Base-by-base conservation (phyloP, 2,888 invertebrate genomes). In the Helicoverpa assulta region DNA sequence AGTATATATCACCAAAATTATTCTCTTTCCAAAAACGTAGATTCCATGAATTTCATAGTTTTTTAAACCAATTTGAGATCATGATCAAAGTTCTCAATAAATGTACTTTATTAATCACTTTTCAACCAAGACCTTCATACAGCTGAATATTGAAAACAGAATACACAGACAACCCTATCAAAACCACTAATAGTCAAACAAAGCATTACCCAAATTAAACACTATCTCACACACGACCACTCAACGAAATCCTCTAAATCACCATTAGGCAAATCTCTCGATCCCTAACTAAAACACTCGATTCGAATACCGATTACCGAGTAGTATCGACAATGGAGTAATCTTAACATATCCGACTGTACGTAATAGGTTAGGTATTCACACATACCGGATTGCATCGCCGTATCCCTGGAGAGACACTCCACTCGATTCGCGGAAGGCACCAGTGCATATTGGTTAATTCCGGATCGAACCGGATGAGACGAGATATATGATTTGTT, bases 311-410 rank as follows among this genome's bases (percentile, higher is more conserved):
- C 67, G 56, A 40, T 40, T 40, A 40, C 40, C 40, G 50, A 14
- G 1, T 40, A 43, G 33, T 50, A 70, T 67, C 61, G 54, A 67
- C 69, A 72, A 68, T 69, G 59, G 70, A 72, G 63, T 74, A 65
- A 72, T 63, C 71, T 60, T 72, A 70, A 69, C 75, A 67, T 69
- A 73, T 72, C 57, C 55, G 52, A 50, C 37, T 33, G 19, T 51
- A 16, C 55, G 59, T 73, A 69, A 70, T 70, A 53, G 61, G 67
- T 10, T n/a, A 43, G 70, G 86, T 79, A 88, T 90, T 88, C 89
- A 85, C 76, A 81, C 84, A 83, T 84, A 73, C 83, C 81, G 74
- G 75, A 85, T 85, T 83, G 86, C 83, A 82, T 77, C 76, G 69
- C 72, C 70, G 67, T 62, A 78, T 84, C 82, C 80, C 84, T 67